A percentile compares a stretch with the other conserved stretches of the same genome.
Conservation (phyloP, 2,888 invertebrate genomes). For the Eupeodes luniger region DNA sequence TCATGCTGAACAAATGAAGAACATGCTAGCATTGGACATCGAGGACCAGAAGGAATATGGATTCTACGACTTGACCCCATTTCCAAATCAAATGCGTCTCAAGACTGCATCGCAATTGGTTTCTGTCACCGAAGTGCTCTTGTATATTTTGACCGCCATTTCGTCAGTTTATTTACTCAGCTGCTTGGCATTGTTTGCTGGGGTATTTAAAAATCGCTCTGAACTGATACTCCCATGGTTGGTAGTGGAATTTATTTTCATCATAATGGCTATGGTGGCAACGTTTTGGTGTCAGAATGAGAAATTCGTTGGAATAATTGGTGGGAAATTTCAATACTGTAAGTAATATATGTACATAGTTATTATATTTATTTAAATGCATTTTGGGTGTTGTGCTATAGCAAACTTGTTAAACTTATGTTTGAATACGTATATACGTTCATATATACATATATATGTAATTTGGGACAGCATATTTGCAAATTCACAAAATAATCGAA, state of each 20-base stretch:
- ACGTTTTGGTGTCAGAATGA: slow-evolving; percentile 81
- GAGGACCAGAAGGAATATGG: slow-evolving; percentile 83
- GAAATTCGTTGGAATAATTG: slow-evolving; percentile 80
- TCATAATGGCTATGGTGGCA: slow-evolving; percentile 79
- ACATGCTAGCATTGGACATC: slow-evolving; percentile 82
- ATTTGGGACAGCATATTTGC: no score
- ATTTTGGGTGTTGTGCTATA: not conserved
- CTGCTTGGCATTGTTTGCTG: slow-evolving; percentile 81
- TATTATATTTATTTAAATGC: slow-evolving; percentile 2
- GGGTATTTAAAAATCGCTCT: slow-evolving; percentile 82
- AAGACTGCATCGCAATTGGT: slow-evolving; percentile 81
- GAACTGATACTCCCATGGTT: slow-evolving; percentile 83
- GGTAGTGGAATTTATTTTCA: slow-evolving; percentile 81
- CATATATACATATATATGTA: no score
- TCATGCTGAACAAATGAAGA: slow-evolving; percentile 83
- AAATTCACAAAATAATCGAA: no score
- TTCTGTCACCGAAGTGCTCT: slow-evolving; percentile 81
- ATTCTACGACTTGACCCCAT: slow-evolving; percentile 82
- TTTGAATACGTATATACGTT: no score
- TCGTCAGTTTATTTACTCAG: slow-evolving; percentile 81
- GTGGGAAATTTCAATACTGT: slow-evolving; percentile 82
- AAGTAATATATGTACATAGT: slow-evolving; percentile 74
- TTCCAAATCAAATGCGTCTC: slow-evolving; percentile 81
- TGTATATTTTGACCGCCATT: slow-evolving; percentile 80
- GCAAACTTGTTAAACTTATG: not conserved